Evolutionary conservation across 2,113 vertebrate species (phyloP).

Genomic region (Bubalus kerabau): DNA sequence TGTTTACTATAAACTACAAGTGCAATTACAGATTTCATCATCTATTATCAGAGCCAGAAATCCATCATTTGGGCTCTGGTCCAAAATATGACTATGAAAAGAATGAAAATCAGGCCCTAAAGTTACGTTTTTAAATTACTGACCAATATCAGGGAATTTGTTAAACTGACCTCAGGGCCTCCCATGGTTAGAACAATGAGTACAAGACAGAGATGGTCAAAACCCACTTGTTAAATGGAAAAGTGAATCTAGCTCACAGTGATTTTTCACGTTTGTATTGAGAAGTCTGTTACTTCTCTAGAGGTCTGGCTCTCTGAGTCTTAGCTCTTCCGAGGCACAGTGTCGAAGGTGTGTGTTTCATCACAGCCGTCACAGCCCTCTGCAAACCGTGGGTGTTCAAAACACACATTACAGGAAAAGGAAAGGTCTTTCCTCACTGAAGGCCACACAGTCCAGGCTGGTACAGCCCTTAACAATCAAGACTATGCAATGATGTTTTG

Average conservation of each 20-base stretch:
- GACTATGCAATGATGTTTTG: neutral
- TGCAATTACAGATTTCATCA: conserved; percentile 15
- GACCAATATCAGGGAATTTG: neutral
- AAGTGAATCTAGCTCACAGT: neutral
- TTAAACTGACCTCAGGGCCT: neutral
- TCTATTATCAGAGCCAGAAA: conserved; percentile 39
- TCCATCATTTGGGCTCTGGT: neutral
- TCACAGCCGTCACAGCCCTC: neutral
- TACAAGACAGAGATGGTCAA: neutral
- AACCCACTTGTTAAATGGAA: neutral
- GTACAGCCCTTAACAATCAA: neutral
- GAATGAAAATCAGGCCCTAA: neutral
- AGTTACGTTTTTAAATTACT: neutral
- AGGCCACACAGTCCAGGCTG: neutral
- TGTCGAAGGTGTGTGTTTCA: neutral
- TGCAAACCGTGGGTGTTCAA: neutral
- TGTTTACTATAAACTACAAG: conserved; percentile 37
- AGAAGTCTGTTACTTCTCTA: neutral
- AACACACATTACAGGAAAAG: neutral
- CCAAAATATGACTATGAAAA: conserved; percentile 35
- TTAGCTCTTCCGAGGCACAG: neutral
- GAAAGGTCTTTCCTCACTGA: neutral
- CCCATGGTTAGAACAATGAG: neutral
- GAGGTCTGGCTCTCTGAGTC: neutral
- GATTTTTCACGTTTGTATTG: neutral